Conservation (phyloP, 2,797 vertebrate genomes). For the Centropyge bicolor region DNA sequence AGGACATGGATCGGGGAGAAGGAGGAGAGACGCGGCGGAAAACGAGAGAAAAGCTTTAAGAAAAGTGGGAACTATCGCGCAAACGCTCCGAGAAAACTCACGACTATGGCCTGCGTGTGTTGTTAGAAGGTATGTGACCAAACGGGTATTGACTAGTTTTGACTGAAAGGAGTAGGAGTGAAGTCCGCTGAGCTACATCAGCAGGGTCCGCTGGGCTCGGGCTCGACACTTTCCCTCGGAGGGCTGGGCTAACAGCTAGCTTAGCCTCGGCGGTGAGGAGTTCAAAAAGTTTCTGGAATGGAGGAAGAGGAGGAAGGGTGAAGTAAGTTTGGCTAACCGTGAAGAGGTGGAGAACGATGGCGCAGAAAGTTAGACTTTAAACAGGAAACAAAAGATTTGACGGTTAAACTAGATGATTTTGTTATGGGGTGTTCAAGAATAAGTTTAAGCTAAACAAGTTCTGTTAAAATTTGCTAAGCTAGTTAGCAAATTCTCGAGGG, state of each 20-base stretch:
- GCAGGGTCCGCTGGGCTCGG: conserved; percentile 49
- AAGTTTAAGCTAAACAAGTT: conserved; percentile 33
- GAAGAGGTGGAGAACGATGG: background rate
- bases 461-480: conserved; percentile 54
- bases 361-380: background rate
- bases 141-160: background rate
- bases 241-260: conserved; percentile 72
- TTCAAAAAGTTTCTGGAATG: conserved; percentile 83
- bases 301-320: conserved; percentile 57
- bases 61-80: conserved; percentile 39
- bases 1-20: conserved; percentile 77
- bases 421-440: background rate
- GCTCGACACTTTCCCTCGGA: conserved; percentile 52
- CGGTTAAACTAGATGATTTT: background rate
- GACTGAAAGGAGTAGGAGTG: conserved; percentile 13
- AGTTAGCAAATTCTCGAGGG: conserved; percentile 61
- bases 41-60: conserved; percentile 46
- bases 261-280: conserved; percentile 64
- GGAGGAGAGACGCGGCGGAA: conserved; percentile 63
- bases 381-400: fast-evolving
- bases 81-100: conserved; percentile 12
- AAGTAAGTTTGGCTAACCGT: background rate
- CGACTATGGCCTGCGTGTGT: background rate
- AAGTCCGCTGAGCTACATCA: conserved; percentile 57
- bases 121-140: conserved; percentile 70